phyloP scores from a whole-genome alignment of 2,888 invertebrate species.

The Scaptodrosophila latifasciaeformis region DNA sequence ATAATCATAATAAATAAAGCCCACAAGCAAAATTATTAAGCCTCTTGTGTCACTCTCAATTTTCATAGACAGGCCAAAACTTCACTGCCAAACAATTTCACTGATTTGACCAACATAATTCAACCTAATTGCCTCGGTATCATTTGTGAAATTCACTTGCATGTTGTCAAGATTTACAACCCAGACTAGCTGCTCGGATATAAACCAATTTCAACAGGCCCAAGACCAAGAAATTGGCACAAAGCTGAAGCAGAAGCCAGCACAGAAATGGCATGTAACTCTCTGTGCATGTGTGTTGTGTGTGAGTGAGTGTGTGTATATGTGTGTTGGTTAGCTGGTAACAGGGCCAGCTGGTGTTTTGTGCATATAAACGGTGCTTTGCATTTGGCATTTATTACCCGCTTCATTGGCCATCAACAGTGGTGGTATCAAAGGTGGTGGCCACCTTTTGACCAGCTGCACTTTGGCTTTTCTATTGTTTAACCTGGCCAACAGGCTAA shows the following conservation, averaged over 20 bases:
- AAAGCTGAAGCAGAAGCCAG: no score
- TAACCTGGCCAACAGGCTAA: not conserved
- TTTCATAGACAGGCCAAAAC: not conserved
- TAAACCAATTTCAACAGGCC: no score
- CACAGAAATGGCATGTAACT: no score
- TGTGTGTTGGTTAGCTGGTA: no score
- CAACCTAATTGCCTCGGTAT: conserved; percentile 44
- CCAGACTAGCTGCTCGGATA: not conserved
- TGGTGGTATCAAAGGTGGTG: not conserved
- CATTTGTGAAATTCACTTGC: no score
- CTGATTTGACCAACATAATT: conserved; percentile 61
- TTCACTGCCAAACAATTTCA: not conserved
- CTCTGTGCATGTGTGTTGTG: no score
- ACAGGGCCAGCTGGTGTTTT: conserved; percentile 52
- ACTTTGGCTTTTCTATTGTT: not conserved
- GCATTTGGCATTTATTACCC: conserved; percentile 64
- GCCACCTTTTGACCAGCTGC: not conserved
- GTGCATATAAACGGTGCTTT: conserved; percentile 39
- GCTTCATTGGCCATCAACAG: not conserved
- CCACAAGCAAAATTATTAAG: not conserved
- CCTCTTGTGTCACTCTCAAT: not conserved
- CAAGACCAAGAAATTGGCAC: no score
- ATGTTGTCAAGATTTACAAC: conserved; percentile 63
- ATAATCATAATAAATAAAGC: not conserved
- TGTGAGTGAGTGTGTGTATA: no score